Evolutionary conservation across 1,140 invertebrate species (phyloP).

Genomic region (Drosophila guanche): DNA sequence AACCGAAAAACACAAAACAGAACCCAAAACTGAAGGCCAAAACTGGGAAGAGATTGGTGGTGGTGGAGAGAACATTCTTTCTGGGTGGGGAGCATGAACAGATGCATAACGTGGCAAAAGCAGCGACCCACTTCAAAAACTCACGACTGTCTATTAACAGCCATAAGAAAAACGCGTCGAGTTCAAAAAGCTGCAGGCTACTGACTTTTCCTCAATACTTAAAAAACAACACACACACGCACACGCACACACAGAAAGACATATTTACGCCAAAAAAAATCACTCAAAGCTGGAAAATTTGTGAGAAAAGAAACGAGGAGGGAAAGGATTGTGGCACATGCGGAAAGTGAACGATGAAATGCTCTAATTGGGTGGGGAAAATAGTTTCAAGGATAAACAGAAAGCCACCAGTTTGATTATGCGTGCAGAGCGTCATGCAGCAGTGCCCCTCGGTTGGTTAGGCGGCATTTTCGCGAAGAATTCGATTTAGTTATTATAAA

Average conservation of each 20-base stretch:
- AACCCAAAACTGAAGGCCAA: constrained; percentile 16
- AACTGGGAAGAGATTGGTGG: constrained; percentile 1
- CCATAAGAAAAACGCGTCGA: constrained; percentile 51
- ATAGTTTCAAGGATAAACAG: constrained; percentile 24
- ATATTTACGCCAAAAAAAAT: constrained; percentile 27
- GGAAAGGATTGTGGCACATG: constrained; percentile 8
- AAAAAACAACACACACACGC: constrained; percentile 6
- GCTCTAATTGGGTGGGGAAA: constrained; percentile 22
- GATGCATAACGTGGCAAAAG: constrained; percentile 11
- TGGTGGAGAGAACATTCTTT: too few species aligned
- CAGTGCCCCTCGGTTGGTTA: too few species aligned
- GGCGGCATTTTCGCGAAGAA: too few species aligned
- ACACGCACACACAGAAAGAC: constrained; percentile 8
- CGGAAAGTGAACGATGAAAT: constrained; percentile 27
- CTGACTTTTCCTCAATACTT: constrained; percentile 19
- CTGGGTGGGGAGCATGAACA: not conserved
- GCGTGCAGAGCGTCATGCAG: too few species aligned
- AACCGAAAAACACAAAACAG: constrained; percentile 37
- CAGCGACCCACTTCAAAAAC: constrained; percentile 71
- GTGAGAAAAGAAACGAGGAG: not conserved
- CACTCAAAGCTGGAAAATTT: constrained; percentile 37
- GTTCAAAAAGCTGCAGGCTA: constrained; percentile 57
- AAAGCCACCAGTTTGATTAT: too few species aligned
- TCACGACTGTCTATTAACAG: constrained; percentile 73
- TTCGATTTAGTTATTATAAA: too few species aligned